A percentile compares a stretch with the other conserved stretches of the same genome.
These are phyloP conservation scores for Siderastrea siderea DNA, from an alignment of 92 coral and sea anemone species.

Conservation along the genomic window DNA sequence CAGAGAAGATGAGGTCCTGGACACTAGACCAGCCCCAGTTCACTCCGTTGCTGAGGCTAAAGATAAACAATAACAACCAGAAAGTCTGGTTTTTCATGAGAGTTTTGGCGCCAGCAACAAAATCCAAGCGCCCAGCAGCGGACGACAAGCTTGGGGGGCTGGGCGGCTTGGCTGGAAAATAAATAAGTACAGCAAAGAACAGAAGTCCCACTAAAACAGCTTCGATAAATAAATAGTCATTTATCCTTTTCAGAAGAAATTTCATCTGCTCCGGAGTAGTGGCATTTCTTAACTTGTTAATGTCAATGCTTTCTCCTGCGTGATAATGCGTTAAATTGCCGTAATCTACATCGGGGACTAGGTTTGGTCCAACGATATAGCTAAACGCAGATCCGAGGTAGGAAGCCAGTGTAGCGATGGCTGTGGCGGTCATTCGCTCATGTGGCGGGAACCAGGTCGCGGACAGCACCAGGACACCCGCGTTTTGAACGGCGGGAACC, in stretches of 20 bases:
- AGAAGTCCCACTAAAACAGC: conserved; percentile 80
- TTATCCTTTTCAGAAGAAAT: conserved; percentile 81
- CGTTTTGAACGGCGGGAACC: conserved; percentile 91
- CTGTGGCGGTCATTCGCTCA: conserved; percentile 98
- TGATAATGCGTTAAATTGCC: conserved; percentile 80
- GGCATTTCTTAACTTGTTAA: conserved; percentile 73
- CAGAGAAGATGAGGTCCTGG: conserved; percentile 92
- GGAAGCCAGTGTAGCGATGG: conserved; percentile 90
- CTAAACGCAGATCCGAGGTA: conserved; percentile 92
- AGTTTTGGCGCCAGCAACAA: conserved; percentile 83
- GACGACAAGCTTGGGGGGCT: conserved; percentile 95
- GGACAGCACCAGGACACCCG: conserved; percentile 93
- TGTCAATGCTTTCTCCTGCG: conserved; percentile 78
- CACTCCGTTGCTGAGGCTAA: conserved; percentile 92
- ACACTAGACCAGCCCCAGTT: conserved; percentile 99
- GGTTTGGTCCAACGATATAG: conserved; percentile 86
- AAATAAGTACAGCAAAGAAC: conserved; percentile 79
- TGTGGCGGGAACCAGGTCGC: conserved; percentile 98
- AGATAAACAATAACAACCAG: conserved; percentile 76
- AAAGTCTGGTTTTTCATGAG: conserved; percentile 82
- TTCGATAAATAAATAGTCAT: conserved; percentile 86
- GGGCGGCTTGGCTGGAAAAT: conserved; percentile 97
- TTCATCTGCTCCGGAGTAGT: conserved; percentile 74
- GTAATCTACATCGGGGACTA: conserved; percentile 91
- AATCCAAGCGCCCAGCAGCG: conserved; percentile 88